Evolutionary conservation across 2,113 vertebrate species (phyloP), one percentile per base, ranked within the genome.

Genomic region (Percina caprodes): DNA sequence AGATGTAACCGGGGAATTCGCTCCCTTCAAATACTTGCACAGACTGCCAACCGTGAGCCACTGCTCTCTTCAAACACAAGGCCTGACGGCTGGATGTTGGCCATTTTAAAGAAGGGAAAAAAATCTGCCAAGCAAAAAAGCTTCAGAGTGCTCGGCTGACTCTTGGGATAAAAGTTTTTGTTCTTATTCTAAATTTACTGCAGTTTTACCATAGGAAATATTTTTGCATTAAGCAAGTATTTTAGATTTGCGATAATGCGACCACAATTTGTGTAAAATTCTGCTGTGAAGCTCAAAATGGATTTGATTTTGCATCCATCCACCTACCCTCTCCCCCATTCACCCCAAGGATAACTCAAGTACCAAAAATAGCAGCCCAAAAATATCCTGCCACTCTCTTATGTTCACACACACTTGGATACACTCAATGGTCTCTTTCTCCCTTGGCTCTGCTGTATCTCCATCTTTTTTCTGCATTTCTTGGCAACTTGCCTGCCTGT

Each of bases 1-100:
- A 73, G 84, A 80, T 66, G 73, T 42, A 81, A 60, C 74, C 56
- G 14, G 89, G 88, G 90, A 82, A 91, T 88, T 91, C 30, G 15
- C 73, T 86, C 48, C 77, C 46, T 85, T 87, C 80, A 91, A 86
- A 90, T 73, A 52, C 82, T 80, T 23, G 62, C 48, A 30, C 74
- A 79, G 75, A 26, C 56, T 84, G 78, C 80, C 80, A 88, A 77
- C 65, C 55, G 65, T 39, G 76, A 81, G 81, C 61, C 69, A 13
- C 7, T 35, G 58, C 58, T 79, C 74, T 74, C 55, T 56, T 77
- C 83, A 78, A 79, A 86, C 82, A 83, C 61, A 77, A 70, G 79
- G 68, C 72, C 69, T 16, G 51, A 45, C 71, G 67, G 60, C 68
- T 66, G 85, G 82, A 71, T 67, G 35, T 12, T 59, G 73, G 78